These are phyloP conservation scores for Cetonia aurata DNA, from an alignment of 2,888 invertebrate genomes.

Conservation along the genomic window DNA sequence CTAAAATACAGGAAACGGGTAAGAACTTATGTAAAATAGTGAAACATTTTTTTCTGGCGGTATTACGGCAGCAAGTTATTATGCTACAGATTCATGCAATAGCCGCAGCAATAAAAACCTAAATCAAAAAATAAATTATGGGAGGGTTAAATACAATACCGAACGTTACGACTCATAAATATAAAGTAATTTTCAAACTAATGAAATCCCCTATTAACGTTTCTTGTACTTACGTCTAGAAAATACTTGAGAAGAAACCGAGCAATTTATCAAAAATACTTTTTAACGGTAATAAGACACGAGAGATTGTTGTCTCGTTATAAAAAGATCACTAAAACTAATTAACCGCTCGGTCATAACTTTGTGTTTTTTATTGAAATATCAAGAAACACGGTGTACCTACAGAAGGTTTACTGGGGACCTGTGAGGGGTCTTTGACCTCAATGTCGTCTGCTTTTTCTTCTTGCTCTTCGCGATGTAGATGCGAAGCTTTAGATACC, in stretches of 20 bases:
- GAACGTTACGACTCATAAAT: conserved; percentile 3
- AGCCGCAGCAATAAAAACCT: too few relatives aligned
- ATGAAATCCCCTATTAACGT: conserved; percentile 3
- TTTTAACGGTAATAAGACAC: background rate
- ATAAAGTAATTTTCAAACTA: background rate
- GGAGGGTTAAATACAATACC: too few relatives aligned
- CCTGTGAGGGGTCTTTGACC: conserved; percentile 33
- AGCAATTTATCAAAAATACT: background rate
- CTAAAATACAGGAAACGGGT: too few relatives aligned
- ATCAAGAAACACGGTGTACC: conserved; percentile 22
- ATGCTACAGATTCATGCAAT: too few relatives aligned
- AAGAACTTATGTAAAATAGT: too few relatives aligned
- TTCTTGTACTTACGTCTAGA: background rate
- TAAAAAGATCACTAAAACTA: conserved; percentile 27
- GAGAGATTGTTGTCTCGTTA: background rate
- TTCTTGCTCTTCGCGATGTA: conserved; percentile 33
- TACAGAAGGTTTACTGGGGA: conserved; percentile 23
- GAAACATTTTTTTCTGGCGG: too few relatives aligned
- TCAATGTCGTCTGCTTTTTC: conserved; percentile 36
- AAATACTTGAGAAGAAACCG: background rate
- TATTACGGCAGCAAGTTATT: too few relatives aligned
- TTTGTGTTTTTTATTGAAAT: conserved; percentile 30
- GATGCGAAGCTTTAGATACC: conserved; percentile 3
- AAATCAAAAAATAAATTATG: too few relatives aligned
- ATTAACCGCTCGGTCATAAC: conserved; percentile 25